Base-by-base conservation (phyloP, 2,113 vertebrate species). In the Siniperca chuatsi region DNA sequence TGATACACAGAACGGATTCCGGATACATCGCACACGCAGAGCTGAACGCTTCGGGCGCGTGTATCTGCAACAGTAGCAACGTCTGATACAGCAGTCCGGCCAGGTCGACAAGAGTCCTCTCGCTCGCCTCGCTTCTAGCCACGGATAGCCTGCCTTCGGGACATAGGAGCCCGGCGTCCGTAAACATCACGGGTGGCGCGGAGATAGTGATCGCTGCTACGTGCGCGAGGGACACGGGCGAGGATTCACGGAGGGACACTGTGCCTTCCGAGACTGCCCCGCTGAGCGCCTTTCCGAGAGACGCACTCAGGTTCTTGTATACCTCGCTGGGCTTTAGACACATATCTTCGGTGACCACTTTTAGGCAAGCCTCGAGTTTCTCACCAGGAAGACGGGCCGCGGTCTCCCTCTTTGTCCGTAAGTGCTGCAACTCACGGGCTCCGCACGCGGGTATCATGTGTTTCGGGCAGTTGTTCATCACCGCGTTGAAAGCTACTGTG, bases 391-490 rank as follows among this genome's bases (percentile, higher is more conserved):
- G 6, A 1, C 70, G 46, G 35, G 37, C 2, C 6, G 35, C 50
- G 0, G 57, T 60, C n/a, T 60, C 57, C 25, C 57, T 29, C 1
- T 60, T 29, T 29, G 1, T 2, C 25, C 57, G 25, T 1, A 60
- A 12, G n/a, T 13, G 57, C 11, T 20, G 9, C 8, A 46, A 4
- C 3, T 68, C 75, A 0, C 35, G 33, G 0, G 46, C 0, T 0
- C 52, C 50, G 10, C 15, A 44, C 3, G n/a, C 35, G 0, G 75
- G 75, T 23, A 67, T 21, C 75, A 78, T 78, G 37, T 78, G 75
- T 3, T 46, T n/a, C 0, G 75, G 75, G 10, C 75, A 78, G n/a
- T 25, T 78, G 64, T 78, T 78, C 75, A 68, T 78, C 0, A 78
- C 1, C 0, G 33, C 8, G 12, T 54, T 66, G 62, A 78, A 78